Base-by-base conservation (phyloP, 2,888 invertebrate species). In the Synergus japonicus region DNA sequence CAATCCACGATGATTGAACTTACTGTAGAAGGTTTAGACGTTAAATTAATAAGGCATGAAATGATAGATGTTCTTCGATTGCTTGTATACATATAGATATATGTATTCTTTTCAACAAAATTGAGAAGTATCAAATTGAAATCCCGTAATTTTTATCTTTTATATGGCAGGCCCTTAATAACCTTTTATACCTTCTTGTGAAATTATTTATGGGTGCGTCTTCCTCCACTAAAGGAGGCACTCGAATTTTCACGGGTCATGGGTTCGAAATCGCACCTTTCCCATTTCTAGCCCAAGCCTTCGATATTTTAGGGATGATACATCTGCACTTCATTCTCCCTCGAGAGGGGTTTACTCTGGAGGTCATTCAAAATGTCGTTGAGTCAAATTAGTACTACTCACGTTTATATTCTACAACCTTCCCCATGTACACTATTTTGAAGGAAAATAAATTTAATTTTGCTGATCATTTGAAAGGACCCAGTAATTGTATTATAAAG, bases 181-280 rank as follows among this genome's bases (percentile, higher is more conserved):
- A 29, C 73, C 54, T 73, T 73, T 54, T n/a, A n/a, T 54, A 54
- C 37, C 73, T 54, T 37, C 12, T 73, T 37, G 29, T 4, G 54
- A 54, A n/a, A 73, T 54, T 73, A 54, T 73, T 54, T 73, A 73
- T 73, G 37, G n/a, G 37, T 37, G 37, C 37, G n/a, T 73, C 54
- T 73, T 73, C 41, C 54, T 4, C 49, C 29, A 29, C 29, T 54
- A 49, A 54, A 73, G 41, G n/a, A 73, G 22, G n/a, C 43, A 64
- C 77, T 65, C 29, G 64, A 65, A 49, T 77, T 77, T 65, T 77
- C 64, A 78, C 43, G 76, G 60, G 49, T 46, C 49, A 37, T n/a
- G 15, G 63, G 22, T 41, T 54, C 10, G 54, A 49, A 73, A 41
- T 73, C 41, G 54, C 73, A 73, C 73, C 54, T 54, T 54, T 73